These are phyloP conservation scores for Cinara cedri DNA, from an alignment of 2,888 invertebrate genomes.

Conservation along the genomic window DNA sequence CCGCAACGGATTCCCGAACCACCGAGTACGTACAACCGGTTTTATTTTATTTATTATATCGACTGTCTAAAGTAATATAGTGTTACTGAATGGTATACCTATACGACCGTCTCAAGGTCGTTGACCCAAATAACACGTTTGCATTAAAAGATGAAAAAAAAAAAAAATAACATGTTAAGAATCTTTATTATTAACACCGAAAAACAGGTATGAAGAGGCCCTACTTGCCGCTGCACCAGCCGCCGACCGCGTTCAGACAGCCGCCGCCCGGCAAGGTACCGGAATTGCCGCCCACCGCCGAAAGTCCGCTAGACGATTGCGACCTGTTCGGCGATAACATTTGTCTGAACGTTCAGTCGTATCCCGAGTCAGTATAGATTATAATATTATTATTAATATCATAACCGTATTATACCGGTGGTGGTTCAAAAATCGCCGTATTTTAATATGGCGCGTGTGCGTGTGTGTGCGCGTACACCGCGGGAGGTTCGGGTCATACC, in stretches of 20 bases:
- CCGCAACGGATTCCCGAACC: constrained; percentile 52
- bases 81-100: too few relatives aligned
- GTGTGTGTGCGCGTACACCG: too few relatives aligned
- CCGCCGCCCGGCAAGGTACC: constrained; percentile 10
- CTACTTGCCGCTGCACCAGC: constrained; percentile 44
- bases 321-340: constrained; percentile 64
- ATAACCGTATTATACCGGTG: too few relatives aligned
- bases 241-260: constrained; percentile 36
- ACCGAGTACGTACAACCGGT: constrained; percentile 60
- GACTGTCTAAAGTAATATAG: too few relatives aligned
- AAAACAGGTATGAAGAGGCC: constrained; percentile 56
- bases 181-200: background rate
- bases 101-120: constrained; percentile 37
- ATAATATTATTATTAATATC: too few relatives aligned
- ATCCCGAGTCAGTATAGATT: constrained; percentile 73
- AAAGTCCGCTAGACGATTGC: constrained; percentile 48
- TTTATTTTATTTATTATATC: constrained; percentile 13
- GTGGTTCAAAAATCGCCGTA: too few relatives aligned
- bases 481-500: too few relatives aligned
- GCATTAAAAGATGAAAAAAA: too few relatives aligned
- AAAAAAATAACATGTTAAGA: too few relatives aligned
- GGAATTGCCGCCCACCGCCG: constrained; percentile 15
- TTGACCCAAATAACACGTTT: constrained; percentile 57
- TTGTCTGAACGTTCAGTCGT: constrained; percentile 75
- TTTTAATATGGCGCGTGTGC: too few relatives aligned